Conservation (phyloP, 2,113 vertebrate genomes). For the Lophotis ruficrista region DNA sequence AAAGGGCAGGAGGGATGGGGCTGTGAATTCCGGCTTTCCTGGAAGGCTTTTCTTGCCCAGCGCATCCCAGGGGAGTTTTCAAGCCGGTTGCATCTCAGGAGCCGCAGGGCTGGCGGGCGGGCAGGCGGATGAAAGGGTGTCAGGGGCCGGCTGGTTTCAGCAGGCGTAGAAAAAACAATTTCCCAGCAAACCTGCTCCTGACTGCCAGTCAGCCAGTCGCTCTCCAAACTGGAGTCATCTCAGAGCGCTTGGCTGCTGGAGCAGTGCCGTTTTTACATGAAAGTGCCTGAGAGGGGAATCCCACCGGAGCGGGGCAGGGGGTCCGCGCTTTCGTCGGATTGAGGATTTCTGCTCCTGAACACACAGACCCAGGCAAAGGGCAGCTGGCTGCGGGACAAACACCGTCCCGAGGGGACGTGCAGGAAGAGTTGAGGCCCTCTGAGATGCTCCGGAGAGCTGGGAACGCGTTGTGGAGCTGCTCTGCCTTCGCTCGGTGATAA, state of each 20-base stretch:
- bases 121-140: neutral
- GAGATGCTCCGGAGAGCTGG: neutral
- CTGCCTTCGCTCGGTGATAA: neutral
- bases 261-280: neutral
- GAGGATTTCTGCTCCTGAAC: neutral
- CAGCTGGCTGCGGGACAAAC: neutral
- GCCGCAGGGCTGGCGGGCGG: neutral
- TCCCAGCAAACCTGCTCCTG: neutral
- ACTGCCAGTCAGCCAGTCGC: neutral
- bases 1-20: neutral
- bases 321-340: neutral
- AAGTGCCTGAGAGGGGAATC: neutral
- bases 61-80: neutral
- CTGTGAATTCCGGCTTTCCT: neutral
- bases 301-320: neutral
- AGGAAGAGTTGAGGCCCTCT: neutral
- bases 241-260: neutral
- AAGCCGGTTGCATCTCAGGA: neutral
- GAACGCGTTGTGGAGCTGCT: neutral
- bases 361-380: neutral
- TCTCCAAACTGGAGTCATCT: neutral
- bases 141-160: neutral
- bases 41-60: neutral
- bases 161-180: neutral
- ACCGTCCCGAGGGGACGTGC: rapidly evolving